Base-by-base conservation (phyloP, 2,113 vertebrate genomes). In the Cnemophilus loriae region DNA sequence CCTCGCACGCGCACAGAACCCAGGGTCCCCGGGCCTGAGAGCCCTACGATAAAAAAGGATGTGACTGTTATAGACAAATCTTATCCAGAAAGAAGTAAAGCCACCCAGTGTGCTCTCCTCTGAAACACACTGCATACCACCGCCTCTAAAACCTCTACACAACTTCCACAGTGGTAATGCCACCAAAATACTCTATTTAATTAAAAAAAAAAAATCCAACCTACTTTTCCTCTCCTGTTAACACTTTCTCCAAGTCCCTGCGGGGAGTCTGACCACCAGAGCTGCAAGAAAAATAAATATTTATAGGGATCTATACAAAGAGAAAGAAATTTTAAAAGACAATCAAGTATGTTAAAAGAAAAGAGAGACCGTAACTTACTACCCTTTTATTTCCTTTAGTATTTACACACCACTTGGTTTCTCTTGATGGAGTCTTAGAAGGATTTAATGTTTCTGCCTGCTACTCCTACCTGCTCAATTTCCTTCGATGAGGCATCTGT, bases 221-320 rank as follows among this genome's bases (percentile, higher is more conserved):
- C 98, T 97, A 99, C 99, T 99, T 99, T 60, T 99, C 99, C 73
- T 99, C 99, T 95, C 99, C 99, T 7, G 99, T 99, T 89, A 99
- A 97, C 96, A 99, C 99, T 67, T 99, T 99, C 91, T 99, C 99
- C 97, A 99, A 97, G 94, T 99, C 99, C 85, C 99, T 98, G 33
- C 99, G 98, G 20, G 99, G 99, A 56, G 99, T 99, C 98, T 99
- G 99, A 63, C 99, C 99, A 68, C 99, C 99, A 23, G 99, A 99
- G 59, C 99, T 99, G 82, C 24, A 95, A 59, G 96, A 84, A 97
- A 80, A 84, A 44, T 4, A 61, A 7, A 37, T 50, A 74, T 55
- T 83, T 70, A 76, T 7, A 65, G 19, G 16, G 12, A 83, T 17
- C 15, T 63, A 41, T 10, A 69, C 10, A 67, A 13, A 81, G 13